These are phyloP conservation scores for Scyliorhinus canicula DNA, from an alignment of 2,797 vertebrate species.

Conservation along the genomic window DNA sequence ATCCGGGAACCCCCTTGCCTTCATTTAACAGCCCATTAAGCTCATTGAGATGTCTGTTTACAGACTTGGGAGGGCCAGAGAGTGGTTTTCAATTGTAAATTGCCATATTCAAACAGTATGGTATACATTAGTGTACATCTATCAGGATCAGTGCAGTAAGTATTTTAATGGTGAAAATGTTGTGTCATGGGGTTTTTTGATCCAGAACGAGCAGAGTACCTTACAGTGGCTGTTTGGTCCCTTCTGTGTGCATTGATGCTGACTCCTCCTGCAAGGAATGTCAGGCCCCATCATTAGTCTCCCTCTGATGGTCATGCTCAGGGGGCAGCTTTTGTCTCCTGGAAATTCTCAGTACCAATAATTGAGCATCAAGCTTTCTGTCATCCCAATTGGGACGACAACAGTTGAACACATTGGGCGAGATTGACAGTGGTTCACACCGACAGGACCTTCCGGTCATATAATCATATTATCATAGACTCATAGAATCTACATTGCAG, in stretches of 20 bases:
- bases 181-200: not conserved
- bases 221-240: not conserved
- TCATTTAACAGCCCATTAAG: not conserved
- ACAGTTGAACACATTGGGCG: no score
- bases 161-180: not conserved
- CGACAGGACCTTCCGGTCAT: no score
- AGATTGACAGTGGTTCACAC: no score
- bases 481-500: no score
- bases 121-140: not conserved
- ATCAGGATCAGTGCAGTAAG: not conserved
- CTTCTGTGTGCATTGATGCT: not conserved
- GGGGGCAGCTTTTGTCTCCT: not conserved
- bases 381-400: not conserved
- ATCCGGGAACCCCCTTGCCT: not conserved
- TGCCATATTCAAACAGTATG: not conserved
- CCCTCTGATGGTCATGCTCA: no score
- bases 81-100: not conserved
- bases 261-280: no score
- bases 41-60: not conserved
- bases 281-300: no score
- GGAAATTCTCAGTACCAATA: not conserved
- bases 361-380: not conserved
- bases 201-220: not conserved
- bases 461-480: no score
- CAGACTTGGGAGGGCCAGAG: not conserved